Base-by-base conservation (phyloP, 2,888 invertebrate genomes). In the Sesamia inferens region DNA sequence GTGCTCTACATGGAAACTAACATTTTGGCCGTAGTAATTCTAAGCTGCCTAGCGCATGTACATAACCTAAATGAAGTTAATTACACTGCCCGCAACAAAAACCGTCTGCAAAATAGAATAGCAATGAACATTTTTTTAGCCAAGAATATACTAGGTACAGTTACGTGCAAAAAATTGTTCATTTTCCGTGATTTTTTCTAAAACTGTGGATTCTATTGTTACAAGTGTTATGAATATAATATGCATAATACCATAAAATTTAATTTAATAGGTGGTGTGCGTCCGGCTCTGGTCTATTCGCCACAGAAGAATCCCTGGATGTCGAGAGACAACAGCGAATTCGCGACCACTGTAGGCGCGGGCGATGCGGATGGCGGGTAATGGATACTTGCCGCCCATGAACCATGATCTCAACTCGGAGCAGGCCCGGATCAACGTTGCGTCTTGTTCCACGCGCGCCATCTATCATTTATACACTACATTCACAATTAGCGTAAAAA, bases 1-100 rank as follows among this genome's bases (percentile, higher is more conserved):
- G 71, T 61, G 72, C 58, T 67, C 44, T 74, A 79, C 62, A 55
- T 62, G 70, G 64, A 47, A 82, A 67, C 82, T 71, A 72, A 70
- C 71, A 79, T 82, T 81, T 64, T 72, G 61, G 13, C 57, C 47
- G 64, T 39, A 55, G 76, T 78, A 66, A 73, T 78, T 76, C 78
- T 84, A 76, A 80, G 74, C 86, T 76, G 78, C 71, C 82, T 68
- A 70, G 67, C 31, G 51, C 81, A 78, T 79, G 66, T 77, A 71
- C 69, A 68, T 61, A 68, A 44, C 69, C 77, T 39, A 71, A 78
- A 82, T 85, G 76, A 76, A 73, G 58, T 68, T 75, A 75, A 85
- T 85, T 84, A 82, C 76, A 75, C 58, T 68, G 24, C 59, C 54
- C 47, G 68, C 65, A 54, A 83, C 67, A 80, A 83, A 79, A 83